Percentiles rank a stretch among this genome's conserved stretches.
Conservation (phyloP, 2,113 vertebrate genomes). For the Actenoides hombroni region DNA sequence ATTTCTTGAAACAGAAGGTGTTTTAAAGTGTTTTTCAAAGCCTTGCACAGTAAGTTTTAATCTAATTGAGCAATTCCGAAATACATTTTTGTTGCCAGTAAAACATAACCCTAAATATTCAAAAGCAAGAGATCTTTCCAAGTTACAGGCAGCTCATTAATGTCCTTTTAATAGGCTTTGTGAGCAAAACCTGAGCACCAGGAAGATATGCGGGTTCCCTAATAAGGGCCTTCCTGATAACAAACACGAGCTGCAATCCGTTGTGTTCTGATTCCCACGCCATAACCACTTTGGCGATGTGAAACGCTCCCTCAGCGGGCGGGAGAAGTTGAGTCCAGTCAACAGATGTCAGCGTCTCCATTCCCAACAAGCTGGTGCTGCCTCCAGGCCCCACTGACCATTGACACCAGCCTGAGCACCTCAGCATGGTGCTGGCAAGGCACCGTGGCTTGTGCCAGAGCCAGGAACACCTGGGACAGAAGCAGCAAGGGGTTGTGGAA, state of each 20-base stretch:
- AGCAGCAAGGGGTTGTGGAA: too few species aligned
- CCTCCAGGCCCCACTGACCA: not conserved
- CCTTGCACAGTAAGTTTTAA: not conserved
- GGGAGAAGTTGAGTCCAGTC: not conserved
- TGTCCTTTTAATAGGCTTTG: not conserved
- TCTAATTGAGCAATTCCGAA: not conserved
- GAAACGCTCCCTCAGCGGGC: not conserved
- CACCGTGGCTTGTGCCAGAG: fast-evolving
- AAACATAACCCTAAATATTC: not conserved
- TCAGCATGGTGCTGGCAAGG: too few species aligned
- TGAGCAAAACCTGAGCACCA: not conserved
- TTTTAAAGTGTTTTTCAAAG: not conserved
- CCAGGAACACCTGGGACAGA: fast-evolving
- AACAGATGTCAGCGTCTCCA: not conserved
- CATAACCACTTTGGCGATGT: fast-evolving
- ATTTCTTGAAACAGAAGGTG: not conserved
- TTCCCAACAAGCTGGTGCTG: fast-evolving
- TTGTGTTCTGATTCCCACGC: not conserved
- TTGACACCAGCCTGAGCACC: fast-evolving
- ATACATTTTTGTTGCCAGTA: not conserved
- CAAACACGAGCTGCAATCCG: not conserved
- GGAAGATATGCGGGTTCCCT: not conserved
- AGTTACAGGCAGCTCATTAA: not conserved
- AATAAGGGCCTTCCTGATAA: not conserved
- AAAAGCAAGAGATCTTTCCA: not conserved